Evolutionary conservation across 2,797 vertebrate species (phyloP).

Genomic region (Ctenosaura bakeri): DNA sequence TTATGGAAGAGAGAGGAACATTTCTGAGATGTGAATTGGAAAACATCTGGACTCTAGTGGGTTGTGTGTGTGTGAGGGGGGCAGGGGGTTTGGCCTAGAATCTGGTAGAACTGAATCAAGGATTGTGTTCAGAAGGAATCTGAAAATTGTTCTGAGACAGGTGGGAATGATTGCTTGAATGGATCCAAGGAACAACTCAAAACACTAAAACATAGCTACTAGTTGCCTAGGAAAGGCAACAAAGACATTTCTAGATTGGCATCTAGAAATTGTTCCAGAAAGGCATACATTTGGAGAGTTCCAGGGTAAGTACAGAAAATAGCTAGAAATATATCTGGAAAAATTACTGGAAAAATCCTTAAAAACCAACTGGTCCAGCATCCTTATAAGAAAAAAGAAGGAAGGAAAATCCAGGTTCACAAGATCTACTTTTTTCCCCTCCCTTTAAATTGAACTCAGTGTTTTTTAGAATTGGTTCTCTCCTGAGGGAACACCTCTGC

Average conservation of each 20-base stretch:
- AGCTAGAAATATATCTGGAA: neutral
- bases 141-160: neutral
- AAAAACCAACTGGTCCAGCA: neutral
- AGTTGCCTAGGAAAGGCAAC: neutral
- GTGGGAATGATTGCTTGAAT: neutral
- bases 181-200: neutral
- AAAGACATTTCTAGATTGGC: neutral
- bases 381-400: neutral
- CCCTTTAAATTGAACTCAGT: neutral
- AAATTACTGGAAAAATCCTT: neutral
- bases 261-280: neutral
- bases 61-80: neutral
- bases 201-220: neutral
- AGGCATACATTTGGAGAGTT: neutral
- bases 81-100: neutral
- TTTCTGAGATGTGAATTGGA: neutral
- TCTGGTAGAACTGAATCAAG: neutral
- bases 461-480: neutral
- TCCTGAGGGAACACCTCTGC: neutral
- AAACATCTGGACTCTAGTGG: neutral
- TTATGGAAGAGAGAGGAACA: neutral
- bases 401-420: neutral
- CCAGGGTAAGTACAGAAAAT: neutral
- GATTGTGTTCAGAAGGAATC: neutral
- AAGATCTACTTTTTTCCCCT: neutral